A percentile compares a stretch with the other conserved stretches of the same genome.
Evolutionary conservation across 2,888 invertebrate species (phyloP).

Genomic region (Masnerella sp.): DNA sequence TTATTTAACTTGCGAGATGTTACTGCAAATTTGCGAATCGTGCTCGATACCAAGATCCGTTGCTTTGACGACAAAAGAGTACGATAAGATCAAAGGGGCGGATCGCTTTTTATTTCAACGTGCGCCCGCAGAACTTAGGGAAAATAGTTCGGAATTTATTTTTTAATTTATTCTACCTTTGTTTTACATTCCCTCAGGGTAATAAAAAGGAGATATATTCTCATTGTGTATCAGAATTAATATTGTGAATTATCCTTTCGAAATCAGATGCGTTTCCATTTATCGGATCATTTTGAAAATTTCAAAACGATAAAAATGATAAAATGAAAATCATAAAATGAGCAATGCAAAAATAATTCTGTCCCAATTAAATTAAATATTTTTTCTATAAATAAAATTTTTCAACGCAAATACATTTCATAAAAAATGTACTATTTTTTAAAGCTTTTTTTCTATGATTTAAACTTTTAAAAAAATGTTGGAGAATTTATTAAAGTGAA

Average conservation of each 20-base stretch:
- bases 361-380: too few relatives aligned
- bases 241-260: not conserved
- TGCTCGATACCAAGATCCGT: constrained; percentile 26
- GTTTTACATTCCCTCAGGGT: constrained; percentile 9
- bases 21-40: constrained; percentile 40
- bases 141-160: constrained; percentile 31
- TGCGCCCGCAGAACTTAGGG: constrained; percentile 17
- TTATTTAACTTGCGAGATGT: constrained; percentile 43
- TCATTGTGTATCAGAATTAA: constrained; percentile 29
- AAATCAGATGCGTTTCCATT: not conserved
- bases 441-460: too few relatives aligned
- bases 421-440: too few relatives aligned
- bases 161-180: constrained; percentile 35
- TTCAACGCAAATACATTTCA: too few relatives aligned
- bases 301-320: too few relatives aligned
- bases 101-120: constrained; percentile 49
- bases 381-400: too few relatives aligned
- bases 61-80: constrained; percentile 36
- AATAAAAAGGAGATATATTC: constrained; percentile 19
- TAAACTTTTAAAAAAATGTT: too few relatives aligned
- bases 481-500: too few relatives aligned
- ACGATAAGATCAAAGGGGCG: constrained; percentile 48
- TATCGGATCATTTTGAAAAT: too few relatives aligned
- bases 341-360: too few relatives aligned
- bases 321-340: too few relatives aligned